A percentile compares a stretch with the other conserved stretches of the same genome.
phyloP scores from a whole-genome alignment of 1,140 invertebrate genomes.

The Zaprionus nigranus region DNA sequence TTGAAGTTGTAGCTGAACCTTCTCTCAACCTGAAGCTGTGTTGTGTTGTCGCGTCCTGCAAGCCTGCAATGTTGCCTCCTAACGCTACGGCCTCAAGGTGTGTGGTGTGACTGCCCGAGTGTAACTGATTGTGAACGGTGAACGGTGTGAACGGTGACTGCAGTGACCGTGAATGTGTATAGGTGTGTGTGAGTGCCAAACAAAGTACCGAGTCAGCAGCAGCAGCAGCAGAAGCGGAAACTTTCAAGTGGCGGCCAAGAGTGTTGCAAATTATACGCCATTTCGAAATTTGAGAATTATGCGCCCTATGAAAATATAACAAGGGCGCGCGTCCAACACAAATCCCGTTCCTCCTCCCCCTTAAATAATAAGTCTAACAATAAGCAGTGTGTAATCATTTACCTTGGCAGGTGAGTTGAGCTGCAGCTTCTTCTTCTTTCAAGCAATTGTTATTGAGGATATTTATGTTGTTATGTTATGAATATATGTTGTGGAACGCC shows the following conservation, averaged over 20 bases:
- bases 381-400: conserved; percentile 17
- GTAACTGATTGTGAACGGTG: conserved; percentile 23
- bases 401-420: conserved; percentile 20
- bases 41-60: conserved; percentile 15
- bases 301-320: conserved; percentile 28
- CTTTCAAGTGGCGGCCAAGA: conserved; percentile 30
- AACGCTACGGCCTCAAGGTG: conserved; percentile 57
- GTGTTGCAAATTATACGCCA: conserved; percentile 26
- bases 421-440: conserved; percentile 1
- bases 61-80: conserved; percentile 56
- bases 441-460: conserved; percentile 5
- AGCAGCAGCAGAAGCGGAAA: conserved; percentile 24
- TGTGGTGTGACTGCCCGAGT: conserved; percentile 23
- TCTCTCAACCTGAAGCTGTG: conserved; percentile 2
- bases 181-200: conserved; percentile 26
- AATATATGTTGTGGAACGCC: conserved; percentile 11
- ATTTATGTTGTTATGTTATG: conserved; percentile 38
- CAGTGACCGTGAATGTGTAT: conserved; percentile 26
- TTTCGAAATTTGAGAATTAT: conserved; percentile 23
- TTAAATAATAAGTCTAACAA: background rate
- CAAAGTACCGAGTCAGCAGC: conserved; percentile 12
- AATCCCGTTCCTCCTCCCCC: too few species aligned
- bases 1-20: conserved; percentile 20
- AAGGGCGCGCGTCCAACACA: conserved; percentile 11
- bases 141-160: conserved; percentile 36